These are phyloP conservation scores for Amphimallon solstitiale DNA, from an alignment of 2,888 invertebrate species.

Conservation along the genomic window DNA sequence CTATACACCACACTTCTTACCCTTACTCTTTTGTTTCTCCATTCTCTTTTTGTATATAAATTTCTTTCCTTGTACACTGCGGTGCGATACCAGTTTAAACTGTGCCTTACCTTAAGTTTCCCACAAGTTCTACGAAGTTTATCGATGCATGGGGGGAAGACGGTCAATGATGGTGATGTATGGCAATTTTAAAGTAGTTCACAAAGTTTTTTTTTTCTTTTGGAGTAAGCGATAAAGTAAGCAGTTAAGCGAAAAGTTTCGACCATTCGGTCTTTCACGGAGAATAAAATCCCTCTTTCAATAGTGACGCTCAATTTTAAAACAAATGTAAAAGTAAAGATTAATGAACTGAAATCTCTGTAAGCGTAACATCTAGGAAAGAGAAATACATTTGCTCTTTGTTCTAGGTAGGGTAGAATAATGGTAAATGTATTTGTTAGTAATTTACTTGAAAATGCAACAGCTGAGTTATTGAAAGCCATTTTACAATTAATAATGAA, in stretches of 20 bases:
- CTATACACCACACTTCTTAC: slow-evolving; percentile 1
- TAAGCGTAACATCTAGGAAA: background rate
- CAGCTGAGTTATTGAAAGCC: too few species aligned
- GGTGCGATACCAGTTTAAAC: slow-evolving; percentile 5
- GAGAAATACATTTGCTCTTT: too few species aligned
- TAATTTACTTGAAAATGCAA: too few species aligned
- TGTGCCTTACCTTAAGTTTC: slow-evolving; percentile 22
- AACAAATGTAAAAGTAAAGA: slow-evolving; percentile 23
- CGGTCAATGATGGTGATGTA: slow-evolving; percentile 25
- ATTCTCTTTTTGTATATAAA: slow-evolving; percentile 3
- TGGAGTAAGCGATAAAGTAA: slow-evolving; percentile 16
- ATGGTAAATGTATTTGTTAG: too few species aligned
- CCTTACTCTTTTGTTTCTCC: slow-evolving; percentile 5
- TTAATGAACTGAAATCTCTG: slow-evolving; percentile 14
- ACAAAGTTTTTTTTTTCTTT: slow-evolving; percentile 14
- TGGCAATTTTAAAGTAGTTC: slow-evolving; percentile 32
- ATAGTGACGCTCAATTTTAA: slow-evolving; percentile 11
- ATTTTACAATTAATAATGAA: too few species aligned
- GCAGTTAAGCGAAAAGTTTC: slow-evolving; percentile 31
- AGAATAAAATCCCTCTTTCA: slow-evolving; percentile 12
- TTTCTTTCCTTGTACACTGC: background rate
- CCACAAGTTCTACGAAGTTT: slow-evolving; percentile 9
- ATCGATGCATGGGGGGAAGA: slow-evolving; percentile 24
- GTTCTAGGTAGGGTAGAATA: too few species aligned
- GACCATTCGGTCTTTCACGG: slow-evolving; percentile 3